Evolutionary conservation across 2,797 vertebrate genomes (phyloP), one percentile per base, ranked within the genome.

Genomic region (Acridotheres tristis): DNA sequence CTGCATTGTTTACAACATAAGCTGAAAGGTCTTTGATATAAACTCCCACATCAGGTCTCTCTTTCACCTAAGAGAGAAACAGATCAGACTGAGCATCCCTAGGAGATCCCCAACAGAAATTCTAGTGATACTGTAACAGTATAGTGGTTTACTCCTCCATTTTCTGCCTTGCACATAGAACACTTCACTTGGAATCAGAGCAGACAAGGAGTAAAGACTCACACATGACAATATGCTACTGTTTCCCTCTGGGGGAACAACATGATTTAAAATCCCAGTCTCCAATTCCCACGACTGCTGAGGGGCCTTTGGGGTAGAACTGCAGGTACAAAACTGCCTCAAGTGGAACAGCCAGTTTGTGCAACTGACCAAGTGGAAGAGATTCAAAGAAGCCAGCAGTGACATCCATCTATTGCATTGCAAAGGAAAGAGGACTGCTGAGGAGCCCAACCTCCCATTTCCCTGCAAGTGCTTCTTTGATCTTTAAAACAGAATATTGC

Each of bases 11-110:
- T 51, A 99, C 99, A 6, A 99, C 99, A 26, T 99, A 99, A 83
- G 98, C 99, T 86, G 99, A 99, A 45, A 99, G 98, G 96, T 99
- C 99, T 98, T 99, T 99, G 97, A 99, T 99, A 95, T 99, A 99
- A 63, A 99, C 99, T 30, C 99, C 99, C 86, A 99, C 99, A 94
- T 99, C 99, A 58, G 99, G 99, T 91, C 99, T 98, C 97, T 99
- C 99, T 98, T 99, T 99, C 73, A 99, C 99, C 99, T 99, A 95
- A 67, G 93, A 88, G 69, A 96, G 63, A 95, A 93, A 93, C 9
- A 94, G 74, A 85, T 80, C 36, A 94, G 57, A 73, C 26, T 13
- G 65, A 93, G 72, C 83, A 72, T 55, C 43, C 66, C 75, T 38
- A 42, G 42, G 53, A 93, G 40, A 88, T 10, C 11, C 65, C 36